phyloP scores from a whole-genome alignment of 2,113 vertebrate species.

The Barbus barbus region DNA sequence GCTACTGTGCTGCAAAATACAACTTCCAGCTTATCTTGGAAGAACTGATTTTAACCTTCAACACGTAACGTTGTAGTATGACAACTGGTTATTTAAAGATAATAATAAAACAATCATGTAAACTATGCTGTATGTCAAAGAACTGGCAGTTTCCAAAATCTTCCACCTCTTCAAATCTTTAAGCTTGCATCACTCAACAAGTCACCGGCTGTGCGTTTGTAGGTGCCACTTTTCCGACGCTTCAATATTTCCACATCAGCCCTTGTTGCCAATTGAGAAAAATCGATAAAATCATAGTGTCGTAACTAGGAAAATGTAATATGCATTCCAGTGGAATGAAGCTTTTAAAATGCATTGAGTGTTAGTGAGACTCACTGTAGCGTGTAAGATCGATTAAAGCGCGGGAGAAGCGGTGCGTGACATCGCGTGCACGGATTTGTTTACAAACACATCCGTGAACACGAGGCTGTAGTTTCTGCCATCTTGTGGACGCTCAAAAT shows the following conservation, averaged over 20 bases:
- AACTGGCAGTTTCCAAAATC: constrained; percentile 24
- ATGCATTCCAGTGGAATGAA: not conserved
- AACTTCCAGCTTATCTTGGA: too few species aligned
- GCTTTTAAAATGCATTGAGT: too few species aligned
- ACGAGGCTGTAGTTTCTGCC: constrained; percentile 25
- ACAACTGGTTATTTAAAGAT: not conserved
- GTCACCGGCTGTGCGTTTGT: not conserved
- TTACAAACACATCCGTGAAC: constrained; percentile 72
- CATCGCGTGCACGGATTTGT: constrained; percentile 70
- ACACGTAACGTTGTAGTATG: too few species aligned
- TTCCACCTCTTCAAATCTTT: not conserved
- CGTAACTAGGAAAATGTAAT: constrained; percentile 40
- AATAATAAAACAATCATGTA: not conserved
- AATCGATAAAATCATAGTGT: constrained; percentile 35
- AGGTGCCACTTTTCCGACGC: constrained; percentile 32
- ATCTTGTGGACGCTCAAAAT: constrained; percentile 54
- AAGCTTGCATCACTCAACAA: constrained; percentile 9
- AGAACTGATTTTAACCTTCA: not conserved
- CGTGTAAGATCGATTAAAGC: not conserved
- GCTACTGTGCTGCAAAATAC: too few species aligned
- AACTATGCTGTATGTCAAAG: not conserved
- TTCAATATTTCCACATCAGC: constrained; percentile 52
- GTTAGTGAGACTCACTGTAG: not conserved
- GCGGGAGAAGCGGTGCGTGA: constrained; percentile 20
- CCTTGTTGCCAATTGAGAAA: not conserved